These are phyloP conservation scores for Achlya flavicornis DNA, from an alignment of 2,888 invertebrate genomes.

Conservation along the genomic window DNA sequence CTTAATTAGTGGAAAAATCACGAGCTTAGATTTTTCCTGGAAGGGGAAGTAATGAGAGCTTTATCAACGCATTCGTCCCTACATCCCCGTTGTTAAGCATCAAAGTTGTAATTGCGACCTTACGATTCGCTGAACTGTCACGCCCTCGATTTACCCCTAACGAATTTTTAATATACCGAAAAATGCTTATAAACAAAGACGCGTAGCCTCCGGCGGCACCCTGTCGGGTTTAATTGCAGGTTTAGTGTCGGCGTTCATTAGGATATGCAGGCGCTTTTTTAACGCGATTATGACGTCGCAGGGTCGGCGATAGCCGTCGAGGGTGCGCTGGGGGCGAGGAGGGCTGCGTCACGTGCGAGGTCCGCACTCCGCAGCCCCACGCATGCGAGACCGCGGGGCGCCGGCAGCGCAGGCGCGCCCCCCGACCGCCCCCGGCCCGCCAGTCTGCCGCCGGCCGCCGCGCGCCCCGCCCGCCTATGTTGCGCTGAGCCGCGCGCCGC, in stretches of 20 bases:
- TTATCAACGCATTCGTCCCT: conserved; percentile 49
- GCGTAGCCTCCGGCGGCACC: conserved; percentile 53
- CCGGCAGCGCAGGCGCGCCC: conserved; percentile 73
- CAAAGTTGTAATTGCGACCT: conserved; percentile 74
- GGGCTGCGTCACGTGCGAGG: conserved; percentile 83
- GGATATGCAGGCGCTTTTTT: conserved; percentile 80
- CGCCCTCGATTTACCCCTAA: conserved; percentile 65
- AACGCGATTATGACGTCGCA: conserved; percentile 81
- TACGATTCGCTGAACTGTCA: conserved; percentile 67
- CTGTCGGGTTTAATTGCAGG: conserved; percentile 74
- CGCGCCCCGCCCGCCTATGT: conserved; percentile 68
- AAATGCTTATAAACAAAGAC: conserved; percentile 69
- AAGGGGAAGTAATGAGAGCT: conserved; percentile 63
- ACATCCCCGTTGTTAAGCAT: conserved; percentile 54
- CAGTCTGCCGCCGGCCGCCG: conserved; percentile 83
- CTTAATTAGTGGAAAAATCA: conserved; percentile 64
- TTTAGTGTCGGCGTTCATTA: conserved; percentile 78
- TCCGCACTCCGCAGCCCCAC: conserved; percentile 83
- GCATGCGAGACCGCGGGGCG: conserved; percentile 83
- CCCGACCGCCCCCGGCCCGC: conserved; percentile 64
- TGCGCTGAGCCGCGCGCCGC: conserved; percentile 56
- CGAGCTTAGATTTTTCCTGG: conserved; percentile 55
- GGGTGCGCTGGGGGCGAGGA: conserved; percentile 77
- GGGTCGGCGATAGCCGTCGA: conserved; percentile 55
- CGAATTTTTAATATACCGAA: conserved; percentile 72